Evolutionary conservation across 2,888 invertebrate species (phyloP).

Genomic region (Cephalotes varians): DNA sequence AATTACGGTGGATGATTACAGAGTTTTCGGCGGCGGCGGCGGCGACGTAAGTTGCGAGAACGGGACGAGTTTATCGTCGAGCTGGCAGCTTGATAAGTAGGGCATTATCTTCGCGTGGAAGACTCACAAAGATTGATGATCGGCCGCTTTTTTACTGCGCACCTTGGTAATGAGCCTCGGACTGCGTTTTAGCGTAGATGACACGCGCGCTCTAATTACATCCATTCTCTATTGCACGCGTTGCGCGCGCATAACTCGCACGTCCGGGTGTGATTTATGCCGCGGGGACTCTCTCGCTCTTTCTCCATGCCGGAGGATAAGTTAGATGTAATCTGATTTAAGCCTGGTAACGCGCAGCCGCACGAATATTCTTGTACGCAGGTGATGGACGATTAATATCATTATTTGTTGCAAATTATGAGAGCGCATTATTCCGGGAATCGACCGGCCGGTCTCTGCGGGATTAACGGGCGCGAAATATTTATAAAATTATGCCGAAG

Average conservation of each 20-base stretch:
- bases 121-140: constrained; percentile 54
- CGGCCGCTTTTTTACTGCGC: constrained; percentile 39
- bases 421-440: constrained; percentile 10
- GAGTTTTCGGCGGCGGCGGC: constrained; percentile 37
- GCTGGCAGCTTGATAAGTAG: constrained; percentile 53
- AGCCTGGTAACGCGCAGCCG: constrained; percentile 27
- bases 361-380: constrained; percentile 6
- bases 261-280: constrained; percentile 56
- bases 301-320: constrained; percentile 17
- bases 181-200: constrained; percentile 54
- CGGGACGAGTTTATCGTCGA: constrained; percentile 49
- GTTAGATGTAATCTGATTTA: constrained; percentile 53
- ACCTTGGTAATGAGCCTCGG: constrained; percentile 53
- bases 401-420: constrained; percentile 59
- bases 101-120: constrained; percentile 40
- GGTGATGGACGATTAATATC: constrained; percentile 36
- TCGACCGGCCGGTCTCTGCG: not conserved
- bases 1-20: constrained; percentile 46
- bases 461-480: constrained; percentile 48
- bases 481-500: constrained; percentile 57
- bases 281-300: constrained; percentile 8
- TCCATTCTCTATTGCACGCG: constrained; percentile 40
- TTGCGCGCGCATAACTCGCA: not conserved
- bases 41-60: constrained; percentile 14
- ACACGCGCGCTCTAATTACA: constrained; percentile 63